Evolutionary conservation across 2,113 vertebrate genomes (phyloP), one percentile per base, ranked within the genome.

Genomic region (Motacilla alba): DNA sequence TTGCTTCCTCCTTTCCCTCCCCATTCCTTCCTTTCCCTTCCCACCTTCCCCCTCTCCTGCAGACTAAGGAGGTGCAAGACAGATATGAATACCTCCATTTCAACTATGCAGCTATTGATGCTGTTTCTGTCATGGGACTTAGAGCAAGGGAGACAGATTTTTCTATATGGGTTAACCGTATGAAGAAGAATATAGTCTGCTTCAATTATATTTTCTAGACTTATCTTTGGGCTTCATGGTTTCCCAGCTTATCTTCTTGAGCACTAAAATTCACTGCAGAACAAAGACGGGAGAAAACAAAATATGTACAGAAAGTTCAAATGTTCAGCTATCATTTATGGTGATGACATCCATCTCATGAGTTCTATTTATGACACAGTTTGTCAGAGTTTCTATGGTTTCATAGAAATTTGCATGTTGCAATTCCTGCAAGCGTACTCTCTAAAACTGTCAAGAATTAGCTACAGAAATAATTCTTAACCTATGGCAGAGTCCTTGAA

Each of bases 311-410:
- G 20, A 91, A 89, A 4, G 39, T 89, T 94, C 73, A 84, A 39
- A 76, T 91, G 31, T 68, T 94, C 80, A 74, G 20, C 73, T 74
- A 44, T 89, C 82, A 50, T 89, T 86, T 95, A 53, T 94, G 59
- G 46, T 67, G 50, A 83, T 74, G 37, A 56, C 73, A 84, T 92
- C 26, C 59, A 75, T 93, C 64, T 84, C 44, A 49, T 43, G 50
- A 88, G 63, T 60, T 35, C 68, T 94, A 80, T 87, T 95, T 91
- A 77, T 87, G 69, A 75, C 30, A 76, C 50, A 63, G 68, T 66
- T 94, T 91, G 69, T 82, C 77, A 59, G 56, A 22, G 52, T 96
- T 95, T 81, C 89, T 95, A 62, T 94, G 77, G 87, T 94, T 96
- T 94, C 87, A 59, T 15, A 89, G 27, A 89, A 81, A 94, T 87